Percentiles rank a stretch among this genome's conserved stretches.
phyloP scores from a whole-genome alignment of 2,797 vertebrate genomes.

The Columba guinea region DNA sequence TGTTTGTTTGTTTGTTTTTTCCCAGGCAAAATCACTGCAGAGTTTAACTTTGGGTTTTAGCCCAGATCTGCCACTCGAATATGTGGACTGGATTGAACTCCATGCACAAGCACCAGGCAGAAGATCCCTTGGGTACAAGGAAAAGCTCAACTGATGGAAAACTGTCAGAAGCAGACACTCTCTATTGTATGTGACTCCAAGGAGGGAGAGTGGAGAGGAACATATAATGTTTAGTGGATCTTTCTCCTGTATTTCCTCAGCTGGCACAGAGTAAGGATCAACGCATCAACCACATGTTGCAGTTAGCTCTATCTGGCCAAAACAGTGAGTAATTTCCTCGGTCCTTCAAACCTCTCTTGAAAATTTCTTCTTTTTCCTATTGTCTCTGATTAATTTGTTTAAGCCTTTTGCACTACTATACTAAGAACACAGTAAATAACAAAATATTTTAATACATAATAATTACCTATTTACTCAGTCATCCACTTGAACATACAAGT shows the following conservation, averaged over 20 bases:
- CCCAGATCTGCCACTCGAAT: not conserved
- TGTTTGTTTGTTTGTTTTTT: too few relatives aligned
- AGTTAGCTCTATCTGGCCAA: not conserved
- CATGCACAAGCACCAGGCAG: not conserved
- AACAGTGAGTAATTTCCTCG: not conserved
- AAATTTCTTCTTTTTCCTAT: not conserved
- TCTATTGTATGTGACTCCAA: not conserved
- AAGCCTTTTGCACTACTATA: not conserved
- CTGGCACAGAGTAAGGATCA: not conserved
- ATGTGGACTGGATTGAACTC: not conserved
- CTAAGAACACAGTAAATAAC: not conserved
- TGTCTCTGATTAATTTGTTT: not conserved
- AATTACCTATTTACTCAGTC: not conserved
- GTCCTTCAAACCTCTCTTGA: not conserved
- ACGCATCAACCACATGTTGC: not conserved
- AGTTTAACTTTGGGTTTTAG: not conserved
- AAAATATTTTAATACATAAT: not conserved
- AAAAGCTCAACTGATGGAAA: not conserved
- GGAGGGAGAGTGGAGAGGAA: not conserved
- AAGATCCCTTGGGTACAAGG: not conserved
- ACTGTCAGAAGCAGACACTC: not conserved
- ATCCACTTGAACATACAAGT: not conserved
- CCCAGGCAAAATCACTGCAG: not conserved
- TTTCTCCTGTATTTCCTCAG: not conserved
- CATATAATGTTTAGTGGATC: rapidly evolving